Evolutionary conservation across 2,888 invertebrate species (phyloP), one percentile per base, ranked within the genome.

Genomic region (Drosophila acutilabella): DNA sequence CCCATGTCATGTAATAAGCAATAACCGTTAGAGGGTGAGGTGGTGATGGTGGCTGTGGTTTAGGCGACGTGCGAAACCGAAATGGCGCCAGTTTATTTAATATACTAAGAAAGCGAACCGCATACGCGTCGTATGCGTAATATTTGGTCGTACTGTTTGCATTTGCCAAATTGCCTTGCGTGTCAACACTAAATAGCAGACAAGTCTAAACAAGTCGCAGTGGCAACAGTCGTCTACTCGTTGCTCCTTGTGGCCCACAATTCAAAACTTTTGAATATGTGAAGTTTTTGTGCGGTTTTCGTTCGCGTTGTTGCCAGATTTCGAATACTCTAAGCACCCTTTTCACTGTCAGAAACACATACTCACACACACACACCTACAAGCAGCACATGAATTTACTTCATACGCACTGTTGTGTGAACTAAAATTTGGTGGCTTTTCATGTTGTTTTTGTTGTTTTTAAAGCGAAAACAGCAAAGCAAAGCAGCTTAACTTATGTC

Each of bases 121-220:
- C 47, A 50, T 18, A 62, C 71, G 68, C 56, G 67, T 42, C 79
- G 75, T 72, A 81, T 75, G 79, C 69, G 86, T 67, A 79, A 77
- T 88, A 68, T 73, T 77, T 45, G 62, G 64, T 80, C 79, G 86
- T 82, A 84, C 87, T 89, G 89, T 88, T 90, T 89, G 89, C 89
- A 85, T 88, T 88, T 86, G 80, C 87, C 78, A 88, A 90, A 91
- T 90, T 89, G 90, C 88, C 86, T 86, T 79, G 89, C 89, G 87
- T 91, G 91, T 91, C 91, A 91, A 91, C 91, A 90, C 87, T 78
- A 89, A 91, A 91, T 91, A 81, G 84, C 77, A 85, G 80, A 78
- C 82, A 82, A 78, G 78, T 80, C 80, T 70, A 74, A 78, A 64
- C 59, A 59, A 54, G 38, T 54, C 40, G 56, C 56, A 54, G 45